Evolutionary conservation across 1,140 invertebrate species (phyloP).

Genomic region (Plodia interpunctella): DNA sequence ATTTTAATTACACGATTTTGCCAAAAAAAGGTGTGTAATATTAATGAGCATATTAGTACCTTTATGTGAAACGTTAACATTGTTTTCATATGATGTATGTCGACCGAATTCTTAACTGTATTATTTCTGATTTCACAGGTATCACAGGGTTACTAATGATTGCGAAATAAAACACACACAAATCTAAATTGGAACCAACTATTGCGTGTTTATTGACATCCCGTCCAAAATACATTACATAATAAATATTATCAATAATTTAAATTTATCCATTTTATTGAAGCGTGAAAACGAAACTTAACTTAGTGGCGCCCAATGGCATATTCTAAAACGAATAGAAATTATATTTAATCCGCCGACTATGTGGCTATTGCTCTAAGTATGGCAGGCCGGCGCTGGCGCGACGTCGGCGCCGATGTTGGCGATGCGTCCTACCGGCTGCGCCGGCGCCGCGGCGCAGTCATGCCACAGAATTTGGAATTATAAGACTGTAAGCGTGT

Average conservation of each 20-base stretch:
- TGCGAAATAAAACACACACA: constrained; percentile 39
- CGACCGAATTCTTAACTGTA: too few relatives aligned
- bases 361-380: constrained; percentile 66
- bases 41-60: too few relatives aligned
- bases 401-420: constrained; percentile 15
- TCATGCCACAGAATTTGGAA: too few relatives aligned
- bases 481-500: too few relatives aligned
- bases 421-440: neutral
- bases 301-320: constrained; percentile 60
- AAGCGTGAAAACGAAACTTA: constrained; percentile 69
- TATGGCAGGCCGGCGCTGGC: constrained; percentile 20
- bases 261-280: constrained; percentile 35
- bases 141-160: too few relatives aligned
- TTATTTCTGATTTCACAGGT: too few relatives aligned
- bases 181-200: constrained; percentile 71
- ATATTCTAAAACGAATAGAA: constrained; percentile 76
- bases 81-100: too few relatives aligned
- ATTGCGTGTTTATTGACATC: constrained; percentile 75
- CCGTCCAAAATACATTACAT: constrained; percentile 72
- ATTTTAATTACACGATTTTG: too few relatives aligned
- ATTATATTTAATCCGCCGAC: constrained; percentile 68
- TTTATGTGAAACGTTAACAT: too few relatives aligned
- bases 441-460: constrained; percentile 5
- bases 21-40: too few relatives aligned
- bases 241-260: constrained; percentile 65